A percentile compares a stretch with the other conserved stretches of the same genome.
phyloP scores from a whole-genome alignment of 35 echinoderm and acorn worm species.

The Nesometra sesokonis region DNA sequence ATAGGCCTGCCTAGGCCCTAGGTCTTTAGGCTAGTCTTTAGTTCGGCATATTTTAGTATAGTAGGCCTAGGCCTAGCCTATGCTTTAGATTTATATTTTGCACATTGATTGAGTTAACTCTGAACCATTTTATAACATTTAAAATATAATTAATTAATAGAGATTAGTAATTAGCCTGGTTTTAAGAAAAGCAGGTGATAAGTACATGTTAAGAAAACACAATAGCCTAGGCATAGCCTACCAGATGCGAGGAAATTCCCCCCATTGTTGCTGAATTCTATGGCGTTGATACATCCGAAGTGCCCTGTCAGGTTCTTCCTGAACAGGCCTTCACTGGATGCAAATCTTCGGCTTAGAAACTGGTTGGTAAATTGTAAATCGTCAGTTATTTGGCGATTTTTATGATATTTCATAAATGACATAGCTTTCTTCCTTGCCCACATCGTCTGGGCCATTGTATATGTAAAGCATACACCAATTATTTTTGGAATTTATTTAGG shows the following conservation, averaged over 20 bases:
- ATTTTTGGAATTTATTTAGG: not conserved
- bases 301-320: constrained; percentile 61
- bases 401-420: not conserved
- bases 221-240: not conserved
- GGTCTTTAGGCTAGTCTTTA: too few species aligned
- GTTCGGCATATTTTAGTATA: too few species aligned
- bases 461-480: not conserved
- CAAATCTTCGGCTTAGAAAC: constrained; percentile 1
- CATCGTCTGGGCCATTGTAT: not conserved
- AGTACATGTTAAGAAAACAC: too few species aligned
- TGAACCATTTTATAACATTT: too few species aligned
- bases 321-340: constrained; percentile 21
- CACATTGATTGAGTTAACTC: too few species aligned
- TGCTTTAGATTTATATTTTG: too few species aligned
- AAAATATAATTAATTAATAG: too few species aligned
- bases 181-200: too few species aligned
- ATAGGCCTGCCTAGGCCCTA: too few species aligned
- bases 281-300: constrained; percentile 88
- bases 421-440: not conserved
- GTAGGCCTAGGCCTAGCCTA: too few species aligned
- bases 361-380: not conserved
- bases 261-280: constrained; percentile 98
- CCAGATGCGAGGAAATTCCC: constrained; percentile 77
- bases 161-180: too few species aligned
- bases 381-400: not conserved